A percentile compares a stretch with the other conserved stretches of the same genome.
Conservation (phyloP, 2,888 invertebrate species). For the Meghimatium bilineatum region DNA sequence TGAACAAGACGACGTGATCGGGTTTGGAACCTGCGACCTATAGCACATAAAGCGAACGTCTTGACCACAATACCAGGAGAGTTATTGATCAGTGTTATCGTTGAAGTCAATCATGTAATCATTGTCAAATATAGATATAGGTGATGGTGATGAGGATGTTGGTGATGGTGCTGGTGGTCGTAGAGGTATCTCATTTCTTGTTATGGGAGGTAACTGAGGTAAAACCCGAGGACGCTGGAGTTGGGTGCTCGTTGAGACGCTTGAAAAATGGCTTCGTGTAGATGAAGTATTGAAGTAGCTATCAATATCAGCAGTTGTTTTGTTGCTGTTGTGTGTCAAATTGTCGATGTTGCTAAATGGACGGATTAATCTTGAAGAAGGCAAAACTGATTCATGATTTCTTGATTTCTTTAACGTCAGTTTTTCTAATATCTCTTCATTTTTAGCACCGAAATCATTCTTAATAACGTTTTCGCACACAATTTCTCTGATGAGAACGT, state of each 20-base stretch:
- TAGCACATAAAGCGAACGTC: no score
- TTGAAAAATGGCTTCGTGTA: no score
- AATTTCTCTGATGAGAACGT: no score
- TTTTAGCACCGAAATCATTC: no score
- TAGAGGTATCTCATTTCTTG: neutral
- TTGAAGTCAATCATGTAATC: neutral
- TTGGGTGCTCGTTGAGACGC: neutral
- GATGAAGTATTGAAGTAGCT: neutral
- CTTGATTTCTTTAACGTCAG: no score
- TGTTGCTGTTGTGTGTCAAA: neutral
- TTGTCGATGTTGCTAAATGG: neutral
- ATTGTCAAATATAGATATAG: neutral
- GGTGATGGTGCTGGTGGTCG: neutral
- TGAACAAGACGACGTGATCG: no score
- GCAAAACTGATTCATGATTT: no score
- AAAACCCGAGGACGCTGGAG: neutral
- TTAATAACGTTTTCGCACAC: no score
- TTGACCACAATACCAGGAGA: no score
- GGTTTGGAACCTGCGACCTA: no score
- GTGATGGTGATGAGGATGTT: neutral
- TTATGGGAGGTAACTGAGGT: neutral
- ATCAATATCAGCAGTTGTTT: neutral
- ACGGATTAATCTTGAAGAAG: no score
- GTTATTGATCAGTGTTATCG: neutral
- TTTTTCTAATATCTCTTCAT: no score